Evolutionary conservation across 2,888 invertebrate species (phyloP), one percentile per base, ranked within the genome.

Genomic region (Sminthurides aquaticus): DNA sequence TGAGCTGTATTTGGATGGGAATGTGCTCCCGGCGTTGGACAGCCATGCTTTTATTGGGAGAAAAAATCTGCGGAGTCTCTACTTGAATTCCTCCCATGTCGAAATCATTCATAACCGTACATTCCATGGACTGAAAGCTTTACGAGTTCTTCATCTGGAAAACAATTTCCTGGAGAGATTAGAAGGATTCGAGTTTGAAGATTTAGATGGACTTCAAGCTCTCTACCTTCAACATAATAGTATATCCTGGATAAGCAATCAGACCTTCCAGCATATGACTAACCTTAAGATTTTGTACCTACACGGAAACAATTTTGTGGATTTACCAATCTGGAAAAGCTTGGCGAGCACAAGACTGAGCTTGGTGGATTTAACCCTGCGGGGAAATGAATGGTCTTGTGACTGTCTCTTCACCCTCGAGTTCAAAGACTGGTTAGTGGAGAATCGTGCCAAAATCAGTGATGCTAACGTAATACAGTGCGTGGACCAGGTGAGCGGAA

Each of bases 41-140:
- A 88, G 88, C 78, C 90, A 91, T 80, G 87, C 89, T 52, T 91
- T 93, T 79, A 88, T 92, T 74, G 91, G 90, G 2, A 83, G 90
- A 72, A 90, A 89, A 80, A 85, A 87, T 75, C 81, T 91, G 67
- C 86, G 86, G 77, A 83, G 87, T 68, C 79, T 91, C 60, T 90
- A 86, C 78, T 80, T 91, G 69, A 91, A 91, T 78, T 84, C 85
- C 59, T 90, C 89, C 28, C 87, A 87, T 76, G 86, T 91, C 75
- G 88, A 89, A 78, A 81, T 82, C 26, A 86, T 91, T 75, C 87
- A 89, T 76, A 91, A 91, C 76, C 82, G 89, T 77, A 89, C 90
- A 57, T 91, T 91, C 79, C 89, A 89, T 78, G 91, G 91, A n/a
- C 79, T 91, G 62, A 85, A 85, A 75, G 87, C 88, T 76, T 81